Percentiles rank a stretch among this genome's conserved stretches.
These are phyloP conservation scores for Phaedon cochleariae DNA, from an alignment of 2,888 invertebrate species.

Conservation along the genomic window DNA sequence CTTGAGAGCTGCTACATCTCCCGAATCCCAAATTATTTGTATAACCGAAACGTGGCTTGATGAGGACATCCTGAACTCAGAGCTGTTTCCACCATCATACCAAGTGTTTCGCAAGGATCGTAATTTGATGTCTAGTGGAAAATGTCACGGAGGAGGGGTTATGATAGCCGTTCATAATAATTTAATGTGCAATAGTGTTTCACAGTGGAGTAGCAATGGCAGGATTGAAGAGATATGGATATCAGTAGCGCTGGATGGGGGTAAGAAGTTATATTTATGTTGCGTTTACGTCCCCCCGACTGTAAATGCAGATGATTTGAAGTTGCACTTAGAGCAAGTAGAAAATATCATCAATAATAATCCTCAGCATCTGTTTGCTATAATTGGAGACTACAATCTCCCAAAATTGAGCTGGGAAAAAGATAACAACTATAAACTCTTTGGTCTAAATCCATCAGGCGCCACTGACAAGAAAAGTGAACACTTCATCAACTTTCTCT, in stretches of 20 bases:
- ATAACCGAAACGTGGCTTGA: slow-evolving; percentile 8
- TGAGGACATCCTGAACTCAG: neutral
- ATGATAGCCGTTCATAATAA: neutral
- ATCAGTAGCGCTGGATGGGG: too few species aligned
- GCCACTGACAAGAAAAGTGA: slow-evolving; percentile 5
- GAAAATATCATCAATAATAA: slow-evolving; percentile 11
- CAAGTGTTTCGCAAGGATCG: slow-evolving; percentile 5
- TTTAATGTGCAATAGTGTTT: slow-evolving; percentile 1
- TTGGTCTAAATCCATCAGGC: slow-evolving; percentile 2
- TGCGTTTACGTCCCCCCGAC: neutral
- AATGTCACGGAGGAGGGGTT: slow-evolving; percentile 2
- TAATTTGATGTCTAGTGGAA: slow-evolving; percentile 7
- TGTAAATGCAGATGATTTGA: slow-evolving; percentile 7
- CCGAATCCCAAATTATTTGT: slow-evolving; percentile 1
- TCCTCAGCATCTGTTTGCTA: neutral
- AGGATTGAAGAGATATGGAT: neutral
- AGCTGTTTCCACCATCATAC: slow-evolving; percentile 13
- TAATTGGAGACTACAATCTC: slow-evolving; percentile 3
- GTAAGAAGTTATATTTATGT: neutral
- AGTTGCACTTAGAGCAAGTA: neutral
- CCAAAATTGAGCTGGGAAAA: slow-evolving; percentile 1
- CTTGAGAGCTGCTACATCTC: slow-evolving; percentile 3
- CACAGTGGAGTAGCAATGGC: neutral
- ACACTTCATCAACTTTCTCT: slow-evolving; percentile 5
- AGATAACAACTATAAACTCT: neutral